Percentiles rank a stretch among this genome's conserved stretches.
Evolutionary conservation across 2,888 invertebrate genomes (phyloP).

Genomic region (Phytoseiulus persimilis): DNA sequence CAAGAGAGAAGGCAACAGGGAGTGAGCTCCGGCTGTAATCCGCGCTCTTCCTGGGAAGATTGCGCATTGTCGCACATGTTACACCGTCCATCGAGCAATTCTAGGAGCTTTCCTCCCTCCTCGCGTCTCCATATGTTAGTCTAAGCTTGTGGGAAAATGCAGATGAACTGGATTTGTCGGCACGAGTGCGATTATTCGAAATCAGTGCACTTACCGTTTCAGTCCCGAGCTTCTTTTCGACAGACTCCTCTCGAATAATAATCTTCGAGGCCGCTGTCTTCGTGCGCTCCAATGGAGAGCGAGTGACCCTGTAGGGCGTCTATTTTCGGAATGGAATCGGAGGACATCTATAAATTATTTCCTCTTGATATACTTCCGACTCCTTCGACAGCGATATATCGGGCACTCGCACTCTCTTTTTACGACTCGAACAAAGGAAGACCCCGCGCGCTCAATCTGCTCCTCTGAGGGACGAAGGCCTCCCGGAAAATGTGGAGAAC

Average conservation of each 20-base stretch:
- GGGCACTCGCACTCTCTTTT: not conserved
- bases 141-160: constrained; percentile 5
- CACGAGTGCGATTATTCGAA: not conserved
- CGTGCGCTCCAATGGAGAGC: not conserved
- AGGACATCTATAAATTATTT: not conserved
- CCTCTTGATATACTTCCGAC: not conserved
- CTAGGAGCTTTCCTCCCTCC: not conserved
- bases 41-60: not conserved
- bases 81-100: constrained; percentile 5
- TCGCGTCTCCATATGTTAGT: not conserved
- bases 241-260: not conserved
- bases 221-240: not conserved
- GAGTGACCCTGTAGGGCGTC: not conserved
- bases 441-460: not conserved
- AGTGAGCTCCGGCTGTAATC: not conserved
- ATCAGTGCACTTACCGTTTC: not conserved
- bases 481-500: not conserved
- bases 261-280: not conserved
- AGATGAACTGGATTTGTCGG: not conserved
- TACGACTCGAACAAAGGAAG: not conserved
- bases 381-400: not conserved
- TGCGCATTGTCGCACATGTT: constrained; percentile 5
- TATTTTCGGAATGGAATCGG: not conserved
- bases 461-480: not conserved
- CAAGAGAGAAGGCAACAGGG: not conserved